Percentiles rank a stretch among this genome's conserved stretches.
These are phyloP conservation scores for Bellardia bayeri DNA, from an alignment of 2,888 invertebrate species.

Conservation along the genomic window DNA sequence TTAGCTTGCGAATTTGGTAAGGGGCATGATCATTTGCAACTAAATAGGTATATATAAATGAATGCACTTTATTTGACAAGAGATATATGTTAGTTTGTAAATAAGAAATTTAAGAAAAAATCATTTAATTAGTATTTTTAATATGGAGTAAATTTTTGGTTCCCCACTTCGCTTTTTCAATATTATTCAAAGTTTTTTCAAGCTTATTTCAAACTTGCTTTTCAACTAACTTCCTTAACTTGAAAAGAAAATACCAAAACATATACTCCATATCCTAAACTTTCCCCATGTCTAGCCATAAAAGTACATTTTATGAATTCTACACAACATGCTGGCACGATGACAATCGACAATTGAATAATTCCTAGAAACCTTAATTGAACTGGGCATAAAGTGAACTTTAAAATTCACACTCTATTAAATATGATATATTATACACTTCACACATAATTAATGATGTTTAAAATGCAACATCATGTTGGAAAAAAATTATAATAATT, in stretches of 20 bases:
- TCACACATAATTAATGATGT: conserved; percentile 71
- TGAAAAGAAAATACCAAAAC: neutral
- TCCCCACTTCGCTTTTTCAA: no score
- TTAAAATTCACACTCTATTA: conserved; percentile 71
- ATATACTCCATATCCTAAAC: neutral
- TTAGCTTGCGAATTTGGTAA: conserved; percentile 14
- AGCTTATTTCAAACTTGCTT: no score
- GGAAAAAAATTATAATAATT: conserved; percentile 35
- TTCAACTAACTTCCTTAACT: no score
- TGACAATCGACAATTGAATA: conserved; percentile 63
- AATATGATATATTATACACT: conserved; percentile 71
- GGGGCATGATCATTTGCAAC: neutral
- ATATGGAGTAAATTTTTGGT: no score
- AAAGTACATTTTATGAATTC: neutral
- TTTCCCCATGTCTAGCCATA: neutral
- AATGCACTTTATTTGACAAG: neutral
- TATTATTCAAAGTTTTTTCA: no score
- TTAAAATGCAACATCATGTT: conserved; percentile 72
- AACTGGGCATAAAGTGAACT: conserved; percentile 58
- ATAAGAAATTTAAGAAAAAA: neutral
- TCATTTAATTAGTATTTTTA: neutral
- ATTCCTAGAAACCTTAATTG: conserved; percentile 69
- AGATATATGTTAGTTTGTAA: neutral
- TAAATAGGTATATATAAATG: neutral
- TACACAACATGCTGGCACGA: conserved; percentile 29